phyloP scores from a whole-genome alignment of 1,140 invertebrate genomes.

The Galleria mellonella region DNA sequence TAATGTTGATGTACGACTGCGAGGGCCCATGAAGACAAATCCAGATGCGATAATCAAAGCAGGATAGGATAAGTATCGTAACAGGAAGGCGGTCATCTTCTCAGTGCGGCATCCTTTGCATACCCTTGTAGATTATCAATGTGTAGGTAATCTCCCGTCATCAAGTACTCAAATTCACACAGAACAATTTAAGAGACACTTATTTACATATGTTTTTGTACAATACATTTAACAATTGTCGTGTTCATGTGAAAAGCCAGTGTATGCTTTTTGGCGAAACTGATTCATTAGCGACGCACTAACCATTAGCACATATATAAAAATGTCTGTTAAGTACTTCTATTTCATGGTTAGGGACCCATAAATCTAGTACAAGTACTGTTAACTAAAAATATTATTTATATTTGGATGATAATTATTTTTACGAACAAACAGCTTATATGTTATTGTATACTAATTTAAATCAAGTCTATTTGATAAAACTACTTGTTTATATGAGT shows the following conservation, averaged over 20 bases:
- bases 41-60: neutral
- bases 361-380: no score
- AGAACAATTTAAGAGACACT: slow-evolving; percentile 17
- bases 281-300: slow-evolving; percentile 44
- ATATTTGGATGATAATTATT: no score
- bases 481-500: no score
- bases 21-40: no score
- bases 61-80: slow-evolving; percentile 10
- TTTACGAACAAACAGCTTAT: no score
- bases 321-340: no score
- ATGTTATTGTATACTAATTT: no score
- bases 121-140: neutral
- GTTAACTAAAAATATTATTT: no score
- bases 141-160: neutral
- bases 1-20: neutral
- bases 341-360: no score
- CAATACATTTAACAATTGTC: slow-evolving; percentile 42
- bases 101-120: slow-evolving; percentile 4
- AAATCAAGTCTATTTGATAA: no score
- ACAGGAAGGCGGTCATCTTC: slow-evolving; percentile 24
- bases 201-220: no score
- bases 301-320: slow-evolving; percentile 36
- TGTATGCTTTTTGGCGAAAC: slow-evolving; percentile 29
- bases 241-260: slow-evolving; percentile 38
- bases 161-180: slow-evolving; percentile 19